A percentile compares a stretch with the other conserved stretches of the same genome.
phyloP scores from a whole-genome alignment of 2,113 vertebrate species.

The Egretta garzetta region DNA sequence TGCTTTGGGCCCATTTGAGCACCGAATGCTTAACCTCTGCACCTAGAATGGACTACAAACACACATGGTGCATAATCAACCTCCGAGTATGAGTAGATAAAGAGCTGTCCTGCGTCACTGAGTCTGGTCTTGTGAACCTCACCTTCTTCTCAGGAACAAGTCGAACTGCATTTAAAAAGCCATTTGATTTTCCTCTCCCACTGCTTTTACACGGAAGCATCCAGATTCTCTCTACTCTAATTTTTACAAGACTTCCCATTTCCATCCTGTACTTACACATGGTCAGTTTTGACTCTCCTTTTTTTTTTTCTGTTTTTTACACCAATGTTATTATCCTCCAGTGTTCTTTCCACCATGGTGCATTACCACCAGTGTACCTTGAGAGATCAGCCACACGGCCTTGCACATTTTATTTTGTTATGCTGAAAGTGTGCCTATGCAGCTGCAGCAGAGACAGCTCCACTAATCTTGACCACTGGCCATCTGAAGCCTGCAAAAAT shows the following conservation, averaged over 20 bases:
- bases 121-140: neutral
- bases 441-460: neutral
- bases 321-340: neutral
- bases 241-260: neutral
- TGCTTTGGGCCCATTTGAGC: neutral
- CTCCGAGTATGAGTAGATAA: neutral
- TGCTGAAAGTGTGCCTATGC: neutral
- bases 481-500: neutral
- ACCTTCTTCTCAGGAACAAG: neutral
- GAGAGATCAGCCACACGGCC: neutral
- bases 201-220: neutral
- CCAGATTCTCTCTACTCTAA: neutral
- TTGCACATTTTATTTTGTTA: neutral
- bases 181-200: neutral
- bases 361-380: neutral
- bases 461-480: neutral
- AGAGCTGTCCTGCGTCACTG: neutral
- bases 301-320: neutral
- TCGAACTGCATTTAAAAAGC: neutral
- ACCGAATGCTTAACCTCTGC: neutral
- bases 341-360: neutral
- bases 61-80: fast-evolving
- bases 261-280: neutral
- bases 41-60: neutral
- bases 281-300: neutral